phyloP scores from a whole-genome alignment of 2,888 invertebrate species.

The Napeogenes inachia region DNA sequence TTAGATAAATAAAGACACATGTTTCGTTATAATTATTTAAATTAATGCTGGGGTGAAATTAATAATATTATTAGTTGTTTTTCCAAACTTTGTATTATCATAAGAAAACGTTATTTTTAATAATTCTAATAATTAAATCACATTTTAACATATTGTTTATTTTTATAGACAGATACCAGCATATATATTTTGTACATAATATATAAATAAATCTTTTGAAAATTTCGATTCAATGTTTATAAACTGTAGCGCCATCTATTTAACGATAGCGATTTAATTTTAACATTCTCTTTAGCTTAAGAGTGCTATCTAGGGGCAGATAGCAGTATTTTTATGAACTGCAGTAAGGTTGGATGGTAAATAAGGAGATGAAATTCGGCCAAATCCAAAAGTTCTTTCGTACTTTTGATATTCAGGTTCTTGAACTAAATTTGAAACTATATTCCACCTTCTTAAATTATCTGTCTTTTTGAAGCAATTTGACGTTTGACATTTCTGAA shows the following conservation, averaged over 20 bases:
- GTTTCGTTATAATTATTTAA: conserved; percentile 47
- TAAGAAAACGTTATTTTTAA: too few relatives aligned
- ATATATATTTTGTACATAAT: too few relatives aligned
- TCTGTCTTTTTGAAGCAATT: conserved; percentile 12
- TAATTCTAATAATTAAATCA: too few relatives aligned
- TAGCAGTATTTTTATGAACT: conserved; percentile 14
- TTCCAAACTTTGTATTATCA: background rate
- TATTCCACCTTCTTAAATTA: background rate
- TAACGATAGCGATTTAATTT: too few relatives aligned
- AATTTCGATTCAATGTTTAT: too few relatives aligned
- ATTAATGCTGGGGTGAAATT: conserved; percentile 24
- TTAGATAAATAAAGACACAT: conserved; percentile 50
- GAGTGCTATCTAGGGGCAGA: conserved; percentile 15
- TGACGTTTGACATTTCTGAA: conserved; percentile 28
- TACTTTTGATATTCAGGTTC: background rate
- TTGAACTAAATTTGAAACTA: background rate
- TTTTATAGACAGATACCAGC: too few relatives aligned
- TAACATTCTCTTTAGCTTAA: background rate
- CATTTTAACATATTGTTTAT: too few relatives aligned
- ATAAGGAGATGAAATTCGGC: conserved; percentile 18
- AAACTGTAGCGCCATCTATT: too few relatives aligned
- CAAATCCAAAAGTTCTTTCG: conserved; percentile 14
- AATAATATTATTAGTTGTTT: background rate
- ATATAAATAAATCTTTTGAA: too few relatives aligned
- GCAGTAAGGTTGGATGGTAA: background rate